Evolutionary conservation across 2,888 invertebrate genomes (phyloP).

Genomic region (Cheilosia urbana): DNA sequence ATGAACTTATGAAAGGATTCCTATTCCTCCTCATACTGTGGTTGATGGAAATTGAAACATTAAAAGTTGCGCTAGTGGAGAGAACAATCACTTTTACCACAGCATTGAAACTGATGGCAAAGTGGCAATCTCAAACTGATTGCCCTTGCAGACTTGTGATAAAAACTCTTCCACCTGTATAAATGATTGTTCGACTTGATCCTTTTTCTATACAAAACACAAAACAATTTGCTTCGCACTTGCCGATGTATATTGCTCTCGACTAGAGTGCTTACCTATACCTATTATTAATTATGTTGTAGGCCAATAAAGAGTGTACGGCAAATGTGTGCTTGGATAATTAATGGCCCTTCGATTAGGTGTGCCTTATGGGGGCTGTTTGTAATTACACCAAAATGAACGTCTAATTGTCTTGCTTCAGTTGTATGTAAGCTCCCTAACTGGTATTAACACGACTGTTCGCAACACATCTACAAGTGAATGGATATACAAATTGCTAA

Average conservation of each 20-base stretch:
- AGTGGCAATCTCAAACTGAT: neutral
- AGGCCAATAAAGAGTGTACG: neutral
- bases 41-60: constrained; percentile 7
- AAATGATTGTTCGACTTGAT: constrained; percentile 14
- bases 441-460: constrained; percentile 13
- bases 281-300: too few species aligned
- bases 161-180: too few species aligned
- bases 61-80: neutral
- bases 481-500: neutral
- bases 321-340: constrained; percentile 6
- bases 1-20: constrained; percentile 9
- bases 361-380: neutral
- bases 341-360: constrained; percentile 23
- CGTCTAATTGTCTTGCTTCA: constrained; percentile 13
- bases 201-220: neutral
- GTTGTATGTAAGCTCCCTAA: neutral
- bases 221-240: neutral
- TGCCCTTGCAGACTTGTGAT: neutral
- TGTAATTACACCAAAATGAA: constrained; percentile 26
- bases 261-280: constrained; percentile 1
- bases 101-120: neutral
- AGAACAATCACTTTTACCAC: neutral
- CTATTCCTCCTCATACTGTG: neutral
- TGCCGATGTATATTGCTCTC: neutral
- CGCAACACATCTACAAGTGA: too few species aligned